A percentile compares a stretch with the other conserved stretches of the same genome.
Conservation (phyloP, 2,797 vertebrate genomes). For the Geotrypetes seraphini region DNA sequence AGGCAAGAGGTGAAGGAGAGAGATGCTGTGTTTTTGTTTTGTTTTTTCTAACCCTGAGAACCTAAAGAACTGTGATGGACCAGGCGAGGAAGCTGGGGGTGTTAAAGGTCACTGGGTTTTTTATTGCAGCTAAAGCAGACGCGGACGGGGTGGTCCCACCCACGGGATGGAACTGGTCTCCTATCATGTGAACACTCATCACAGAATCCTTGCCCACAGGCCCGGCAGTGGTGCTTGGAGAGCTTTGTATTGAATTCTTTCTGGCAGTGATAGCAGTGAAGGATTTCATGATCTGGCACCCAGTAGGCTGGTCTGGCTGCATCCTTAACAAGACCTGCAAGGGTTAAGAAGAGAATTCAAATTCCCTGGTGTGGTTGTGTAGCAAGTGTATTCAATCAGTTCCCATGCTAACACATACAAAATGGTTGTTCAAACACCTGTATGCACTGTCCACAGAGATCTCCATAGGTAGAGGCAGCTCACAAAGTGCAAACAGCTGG, state of each 20-base stretch:
- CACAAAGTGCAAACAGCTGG: too few species aligned
- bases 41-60: constrained; percentile 66
- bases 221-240: constrained; percentile 94
- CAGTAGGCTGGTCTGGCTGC: constrained; percentile 92
- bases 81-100: constrained; percentile 29
- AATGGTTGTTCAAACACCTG: too few species aligned
- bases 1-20: constrained; percentile 35
- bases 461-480: too few species aligned
- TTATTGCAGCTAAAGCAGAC: constrained; percentile 87
- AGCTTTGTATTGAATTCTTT: constrained; percentile 84
- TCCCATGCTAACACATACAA: too few species aligned
- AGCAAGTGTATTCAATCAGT: too few species aligned
- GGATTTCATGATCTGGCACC: constrained; percentile 95
- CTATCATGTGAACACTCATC: constrained; percentile 84
- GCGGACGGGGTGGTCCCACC: constrained; percentile 95
- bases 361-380: too few species aligned
- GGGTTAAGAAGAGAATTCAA: too few species aligned
- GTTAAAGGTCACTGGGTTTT: constrained; percentile 91
- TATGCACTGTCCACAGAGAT: too few species aligned
- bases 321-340: constrained; percentile 83
- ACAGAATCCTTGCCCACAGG: constrained; percentile 94
- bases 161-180: constrained; percentile 82
- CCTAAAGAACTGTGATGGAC: constrained; percentile 53
- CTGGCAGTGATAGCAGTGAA: constrained; percentile 78
- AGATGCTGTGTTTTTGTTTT: constrained; percentile 26